Evolutionary conservation across 1,140 invertebrate genomes (phyloP), one percentile per base, ranked within the genome.

Genomic region (Varroa destructor): DNA sequence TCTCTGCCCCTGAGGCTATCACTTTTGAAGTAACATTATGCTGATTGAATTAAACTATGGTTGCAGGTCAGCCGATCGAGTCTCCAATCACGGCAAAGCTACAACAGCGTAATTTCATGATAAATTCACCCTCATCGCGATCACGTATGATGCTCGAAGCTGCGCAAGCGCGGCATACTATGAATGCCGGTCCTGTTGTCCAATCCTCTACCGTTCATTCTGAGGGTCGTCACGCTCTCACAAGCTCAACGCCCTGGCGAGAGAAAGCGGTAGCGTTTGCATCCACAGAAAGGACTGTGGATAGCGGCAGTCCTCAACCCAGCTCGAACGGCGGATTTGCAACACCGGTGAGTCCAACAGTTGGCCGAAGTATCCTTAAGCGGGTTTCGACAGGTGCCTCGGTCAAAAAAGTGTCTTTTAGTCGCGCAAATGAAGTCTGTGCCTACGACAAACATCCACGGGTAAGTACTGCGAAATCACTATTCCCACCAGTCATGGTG

Each of bases 71-170:
- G 8, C 40, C 40, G 12, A 43, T 67, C 61, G 61, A 67, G 61
- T 67, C 61, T 46, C 61, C 61, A 46, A 67, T 67, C 36, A 40
- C 46, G 61, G 12, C 37, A 37, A 40, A 46, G 8, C 14, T 67
- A 46, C 61, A 40, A 37, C 61, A 40, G 61, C 40, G 46, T 2
- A 67, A 67, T 3, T 67, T 67, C 37, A 12, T 67, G 61, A 10
- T 67, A 1, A 67, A 67, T 8, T 67, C 61, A 37, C 61, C 61
- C 5, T 67, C 61, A 4, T 67, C 61, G 37, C 40, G 61, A 67
- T 67, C 61, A 5, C 61, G 61, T 12, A 67, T 43, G 36, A 67
- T 67, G 61, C 61, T 67, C 37, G 61, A 67, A 67, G 61, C 61
- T 10, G 61, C 61, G 5, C 61, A 67, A 8, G 61, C 61, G 14